Base-by-base conservation (phyloP, 2,797 vertebrate species). In the Pantherophis vulpinus region DNA sequence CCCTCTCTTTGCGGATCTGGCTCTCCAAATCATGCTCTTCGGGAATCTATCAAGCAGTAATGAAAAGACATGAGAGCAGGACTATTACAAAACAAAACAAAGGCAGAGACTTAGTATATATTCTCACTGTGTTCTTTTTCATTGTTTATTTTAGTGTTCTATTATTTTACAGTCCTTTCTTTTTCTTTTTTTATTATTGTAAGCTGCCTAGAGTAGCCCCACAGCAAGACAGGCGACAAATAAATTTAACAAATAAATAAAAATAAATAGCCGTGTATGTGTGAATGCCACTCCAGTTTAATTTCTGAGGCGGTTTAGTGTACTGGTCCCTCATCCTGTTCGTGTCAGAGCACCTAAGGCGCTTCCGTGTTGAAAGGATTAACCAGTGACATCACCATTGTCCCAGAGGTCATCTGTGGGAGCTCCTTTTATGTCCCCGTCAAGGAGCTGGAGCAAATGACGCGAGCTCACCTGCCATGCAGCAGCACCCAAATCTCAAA, bases 21-120 rank as follows among this genome's bases (percentile, higher is more conserved):
- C 99, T 99, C 98, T 99, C 99, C 97, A 98, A 94, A 96, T 99
- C 99, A 0, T 99, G 99, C 94, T 99, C 99, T 94, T 99, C 99
- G 0, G 99, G 99, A 96, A 99, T 99, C 99, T 99, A 91, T 3
- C 51, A 20, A 91, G 8, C 0, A 1, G 93, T 20, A 32, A 2
- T 74, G 70, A 1, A 60, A 0, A 18, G 2, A 51, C 32, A 94
- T 61, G 27, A 91, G 29, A 54, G 56, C 23, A 29, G 29, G 13
- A 1, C 4, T 47, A 47, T 70, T 37, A 27, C 1, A 59, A 83
- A 83, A 42, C 8, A 79, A 42, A 79, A 47, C 20, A 47, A 83
- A 83, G 10, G 18, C 20, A 83, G 23, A 47, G 37, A 25, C 37
- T 42, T 23, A 3, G 37, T 83, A 42, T 47, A 83, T 9, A 37